Base-by-base conservation (phyloP, 2,113 vertebrate species). In the Chionomys nivalis region DNA sequence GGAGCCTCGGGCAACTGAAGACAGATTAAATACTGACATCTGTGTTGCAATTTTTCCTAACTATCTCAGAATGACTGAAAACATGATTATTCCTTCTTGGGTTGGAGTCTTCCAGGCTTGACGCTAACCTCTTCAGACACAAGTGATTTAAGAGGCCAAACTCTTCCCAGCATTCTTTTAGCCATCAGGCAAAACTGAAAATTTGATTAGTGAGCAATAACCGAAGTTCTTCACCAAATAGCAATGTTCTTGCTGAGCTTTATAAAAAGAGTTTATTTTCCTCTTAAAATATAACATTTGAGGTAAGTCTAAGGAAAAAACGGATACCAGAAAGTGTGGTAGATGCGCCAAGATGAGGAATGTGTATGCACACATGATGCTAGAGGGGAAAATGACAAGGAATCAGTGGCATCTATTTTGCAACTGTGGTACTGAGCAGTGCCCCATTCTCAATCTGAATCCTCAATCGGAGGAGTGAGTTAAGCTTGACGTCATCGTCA, bases 1-100 rank as follows among this genome's bases (percentile, higher is more conserved):
- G 2, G 49, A 58, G n/a, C 12, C 9, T 7, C 23, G 52, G 88
- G 90, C 33, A 24, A 19, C 19, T 8, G 94, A 39, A 47, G 75
- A 76, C 19, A 55, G 44, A 70, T 23, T 28, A 90, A 33, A 0
- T 7, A 1, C 16, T 10, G 73, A 93, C 90, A 86, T 78, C 76
- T 87, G 73, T 28, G 93, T 12, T 88, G 79, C 91, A 61, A 70
- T 85, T 93, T 97, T 97, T 96, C 90, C 58, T 55, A 87, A 85
- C 49, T 49, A 0, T 72, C 79, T 72, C 78, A 17, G 21, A 33
- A n/a, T 36, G 55, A 44, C 82, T 4, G 17, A 83, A 91, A 85
- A 66, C 24, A 70, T 17, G 21, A 42, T 61, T 72, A 36, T 65
- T 77, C 11, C 72, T 88, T 86, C 49, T 83, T 93, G 89, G 73